Evolutionary conservation across 2,797 vertebrate species (phyloP).

Genomic region (Staurois parvus): DNA sequence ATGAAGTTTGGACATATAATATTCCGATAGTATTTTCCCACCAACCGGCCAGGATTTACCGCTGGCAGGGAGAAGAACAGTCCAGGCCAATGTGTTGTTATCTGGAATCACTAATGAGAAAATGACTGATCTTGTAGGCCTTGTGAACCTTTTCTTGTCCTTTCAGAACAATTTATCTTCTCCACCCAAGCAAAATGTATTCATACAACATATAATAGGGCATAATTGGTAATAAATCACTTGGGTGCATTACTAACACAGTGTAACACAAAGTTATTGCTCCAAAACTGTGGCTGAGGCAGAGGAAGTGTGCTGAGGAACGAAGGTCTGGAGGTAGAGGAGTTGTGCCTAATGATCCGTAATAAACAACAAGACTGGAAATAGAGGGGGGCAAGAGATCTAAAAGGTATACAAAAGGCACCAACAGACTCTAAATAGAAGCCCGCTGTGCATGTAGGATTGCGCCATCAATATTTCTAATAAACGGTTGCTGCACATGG

Average conservation of each 20-base stretch:
- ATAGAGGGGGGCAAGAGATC: too few relatives aligned
- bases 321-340: neutral
- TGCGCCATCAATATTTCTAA: too few relatives aligned
- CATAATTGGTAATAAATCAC: conserved; percentile 59
- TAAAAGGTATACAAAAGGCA: too few relatives aligned
- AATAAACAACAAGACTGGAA: neutral
- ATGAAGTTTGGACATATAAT: neutral
- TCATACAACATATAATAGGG: conserved; percentile 31
- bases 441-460: too few relatives aligned
- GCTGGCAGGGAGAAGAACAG: neutral
- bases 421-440: too few relatives aligned
- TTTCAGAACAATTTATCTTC: conserved; percentile 42
- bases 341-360: too few relatives aligned
- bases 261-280: neutral
- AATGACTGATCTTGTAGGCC: conserved; percentile 27
- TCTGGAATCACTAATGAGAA: conserved; percentile 37
- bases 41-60: neutral
- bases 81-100: neutral
- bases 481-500: neutral
- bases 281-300: neutral
- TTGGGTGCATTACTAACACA: neutral
- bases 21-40: neutral
- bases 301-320: neutral
- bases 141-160: neutral
- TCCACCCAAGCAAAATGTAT: conserved; percentile 5